A percentile compares a stretch with the other conserved stretches of the same genome.
These are phyloP conservation scores for Euzophera pinguis DNA, from an alignment of 2,888 invertebrate genomes.

Conservation along the genomic window DNA sequence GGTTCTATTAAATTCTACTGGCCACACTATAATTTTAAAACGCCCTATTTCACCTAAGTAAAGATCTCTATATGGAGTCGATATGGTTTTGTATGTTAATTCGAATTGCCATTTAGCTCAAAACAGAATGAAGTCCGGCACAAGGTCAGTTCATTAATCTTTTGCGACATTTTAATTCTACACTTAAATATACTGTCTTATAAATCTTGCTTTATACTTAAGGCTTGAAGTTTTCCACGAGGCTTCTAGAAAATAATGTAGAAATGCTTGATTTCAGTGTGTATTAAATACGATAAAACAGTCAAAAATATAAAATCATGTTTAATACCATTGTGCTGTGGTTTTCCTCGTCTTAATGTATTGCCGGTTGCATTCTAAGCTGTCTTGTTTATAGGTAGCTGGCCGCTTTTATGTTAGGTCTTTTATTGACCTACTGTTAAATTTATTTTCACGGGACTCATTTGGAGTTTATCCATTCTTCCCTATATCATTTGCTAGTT, in stretches of 20 bases:
- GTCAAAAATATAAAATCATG: too few relatives aligned
- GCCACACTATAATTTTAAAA: background rate
- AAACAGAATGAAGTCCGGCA: conserved; percentile 2
- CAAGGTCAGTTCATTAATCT: conserved; percentile 15
- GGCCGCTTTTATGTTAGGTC: too few relatives aligned
- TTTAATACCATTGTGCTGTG: too few relatives aligned
- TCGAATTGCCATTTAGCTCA: conserved; percentile 12
- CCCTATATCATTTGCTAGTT: too few relatives aligned
- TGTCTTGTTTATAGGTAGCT: too few relatives aligned
- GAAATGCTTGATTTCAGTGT: too few relatives aligned
- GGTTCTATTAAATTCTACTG: background rate
- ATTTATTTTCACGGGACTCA: too few relatives aligned
- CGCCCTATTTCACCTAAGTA: background rate
- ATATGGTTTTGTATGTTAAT: conserved; percentile 19
- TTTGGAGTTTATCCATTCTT: too few relatives aligned
- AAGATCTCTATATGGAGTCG: conserved; percentile 4
- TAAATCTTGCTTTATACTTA: background rate
- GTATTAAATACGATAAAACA: too few relatives aligned
- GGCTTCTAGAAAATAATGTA: background rate
- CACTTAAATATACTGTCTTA: background rate
- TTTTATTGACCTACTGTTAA: too few relatives aligned
- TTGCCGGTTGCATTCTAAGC: too few relatives aligned
- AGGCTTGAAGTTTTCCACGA: background rate
- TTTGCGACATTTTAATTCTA: conserved; percentile 2
- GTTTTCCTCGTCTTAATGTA: too few relatives aligned